Conservation (phyloP, 2,113 vertebrate species). For the Holacanthus passer region DNA sequence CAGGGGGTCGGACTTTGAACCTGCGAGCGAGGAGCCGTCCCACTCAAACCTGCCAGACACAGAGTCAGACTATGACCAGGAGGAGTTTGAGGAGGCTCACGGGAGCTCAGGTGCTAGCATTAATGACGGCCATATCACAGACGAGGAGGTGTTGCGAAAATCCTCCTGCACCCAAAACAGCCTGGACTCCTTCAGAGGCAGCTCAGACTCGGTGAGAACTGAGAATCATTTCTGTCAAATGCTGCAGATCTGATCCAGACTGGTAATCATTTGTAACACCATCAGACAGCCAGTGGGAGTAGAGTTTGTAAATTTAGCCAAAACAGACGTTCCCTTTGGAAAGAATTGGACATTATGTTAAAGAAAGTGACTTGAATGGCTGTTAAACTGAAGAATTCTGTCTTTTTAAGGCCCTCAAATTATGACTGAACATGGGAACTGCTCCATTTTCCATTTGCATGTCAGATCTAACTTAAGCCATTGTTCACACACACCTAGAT, state of each 20-base stretch:
- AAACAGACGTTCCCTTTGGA: not conserved
- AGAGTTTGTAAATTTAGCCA: not conserved
- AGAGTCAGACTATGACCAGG: slow-evolving; percentile 92
- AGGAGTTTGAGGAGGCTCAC: slow-evolving; percentile 89
- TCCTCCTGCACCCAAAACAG: slow-evolving; percentile 89
- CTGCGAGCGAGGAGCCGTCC: slow-evolving; percentile 73
- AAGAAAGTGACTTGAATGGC: not conserved
- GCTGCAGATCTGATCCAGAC: not conserved
- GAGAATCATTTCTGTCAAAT: not conserved
- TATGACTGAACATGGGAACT: not conserved
- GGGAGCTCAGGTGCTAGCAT: slow-evolving; percentile 84
- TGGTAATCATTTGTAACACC: not conserved
- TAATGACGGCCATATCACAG: slow-evolving; percentile 86
- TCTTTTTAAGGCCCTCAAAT: not conserved
- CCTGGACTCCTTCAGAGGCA: slow-evolving; percentile 90
- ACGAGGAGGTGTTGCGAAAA: slow-evolving; percentile 84
- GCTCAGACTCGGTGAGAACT: slow-evolving; percentile 90
- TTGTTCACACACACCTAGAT: slow-evolving; percentile 20
- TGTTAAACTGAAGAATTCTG: not conserved
- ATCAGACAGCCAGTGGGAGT: not conserved
- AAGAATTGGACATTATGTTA: not conserved
- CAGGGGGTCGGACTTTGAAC: slow-evolving; percentile 68
- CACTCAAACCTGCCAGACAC: slow-evolving; percentile 82
- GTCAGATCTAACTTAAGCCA: slow-evolving; percentile 2
- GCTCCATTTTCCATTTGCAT: slow-evolving; percentile 14